phyloP scores from a whole-genome alignment of 92 coral and sea anemone genomes.

The Palythoa heliodiscus region DNA sequence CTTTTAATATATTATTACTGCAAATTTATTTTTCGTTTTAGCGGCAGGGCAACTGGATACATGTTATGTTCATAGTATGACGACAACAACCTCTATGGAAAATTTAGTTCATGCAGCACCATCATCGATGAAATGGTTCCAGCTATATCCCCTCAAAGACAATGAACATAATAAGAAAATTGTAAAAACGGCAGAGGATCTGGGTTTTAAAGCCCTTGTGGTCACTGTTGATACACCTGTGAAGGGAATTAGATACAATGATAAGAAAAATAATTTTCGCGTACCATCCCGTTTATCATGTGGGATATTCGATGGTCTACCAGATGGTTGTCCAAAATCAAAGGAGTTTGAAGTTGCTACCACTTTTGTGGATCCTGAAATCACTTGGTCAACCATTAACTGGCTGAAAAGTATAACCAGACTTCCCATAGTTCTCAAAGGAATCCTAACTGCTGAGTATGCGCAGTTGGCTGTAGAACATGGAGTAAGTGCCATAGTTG shows the following conservation, averaged over 20 bases:
- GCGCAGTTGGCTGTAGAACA: conserved; percentile 71
- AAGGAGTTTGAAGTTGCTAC: conserved; percentile 6
- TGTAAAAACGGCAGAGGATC: conserved; percentile 60
- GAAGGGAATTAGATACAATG: conserved; percentile 40
- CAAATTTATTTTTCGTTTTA: neutral
- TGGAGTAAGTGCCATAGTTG: conserved; percentile 78
- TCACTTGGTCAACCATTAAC: conserved; percentile 56
- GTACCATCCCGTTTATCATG: conserved; percentile 17
- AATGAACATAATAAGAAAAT: conserved; percentile 17
- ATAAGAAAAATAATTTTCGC: neutral
- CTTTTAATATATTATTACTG: neutral
- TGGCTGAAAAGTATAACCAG: conserved; percentile 69
- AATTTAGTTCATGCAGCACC: conserved; percentile 58
- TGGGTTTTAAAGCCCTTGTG: conserved; percentile 66
- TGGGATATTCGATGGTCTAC: conserved; percentile 2
- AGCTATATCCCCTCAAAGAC: conserved; percentile 40
- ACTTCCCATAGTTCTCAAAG: conserved; percentile 71
- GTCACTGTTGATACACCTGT: conserved; percentile 63
- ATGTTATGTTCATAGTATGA: neutral
- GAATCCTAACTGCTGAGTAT: conserved; percentile 80
- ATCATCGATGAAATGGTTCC: conserved; percentile 62
- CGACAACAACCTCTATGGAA: conserved; percentile 23
- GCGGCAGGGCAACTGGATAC: neutral
- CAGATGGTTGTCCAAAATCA: conserved; percentile 4
- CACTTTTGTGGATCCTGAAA: neutral